Evolutionary conservation across 2,797 vertebrate species (phyloP).

Genomic region (Sebastes dallii): DNA sequence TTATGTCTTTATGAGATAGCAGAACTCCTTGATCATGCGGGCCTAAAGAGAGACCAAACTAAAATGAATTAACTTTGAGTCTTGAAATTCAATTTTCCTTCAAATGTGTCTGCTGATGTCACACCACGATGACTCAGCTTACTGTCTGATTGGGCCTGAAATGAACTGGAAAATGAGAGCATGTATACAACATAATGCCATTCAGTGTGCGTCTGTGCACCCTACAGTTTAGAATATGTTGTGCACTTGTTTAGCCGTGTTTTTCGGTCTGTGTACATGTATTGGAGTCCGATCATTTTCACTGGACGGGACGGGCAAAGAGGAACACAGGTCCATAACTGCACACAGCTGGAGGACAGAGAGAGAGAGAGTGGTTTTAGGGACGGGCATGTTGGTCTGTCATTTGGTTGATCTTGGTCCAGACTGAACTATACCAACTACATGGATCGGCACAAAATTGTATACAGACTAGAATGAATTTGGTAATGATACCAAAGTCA

Average conservation of each 20-base stretch:
- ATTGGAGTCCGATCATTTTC: constrained; percentile 22
- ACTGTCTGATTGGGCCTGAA: constrained; percentile 35
- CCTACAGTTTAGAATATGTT: not conserved
- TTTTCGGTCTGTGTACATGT: not conserved
- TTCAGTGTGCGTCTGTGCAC: not conserved
- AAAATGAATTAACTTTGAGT: not conserved
- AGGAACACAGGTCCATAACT: constrained; percentile 20
- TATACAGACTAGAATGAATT: not conserved
- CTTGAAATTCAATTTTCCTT: not conserved
- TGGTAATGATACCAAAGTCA: not conserved
- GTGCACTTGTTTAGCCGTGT: not conserved
- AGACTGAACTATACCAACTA: too few species aligned
- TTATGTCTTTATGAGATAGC: not conserved
- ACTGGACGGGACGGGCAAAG: not conserved
- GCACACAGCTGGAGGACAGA: constrained; percentile 31
- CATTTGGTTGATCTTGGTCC: too few species aligned
- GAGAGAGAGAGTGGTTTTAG: not conserved
- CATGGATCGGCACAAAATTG: too few species aligned
- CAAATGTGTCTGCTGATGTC: not conserved
- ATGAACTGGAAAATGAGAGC: constrained; percentile 36
- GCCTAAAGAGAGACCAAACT: not conserved
- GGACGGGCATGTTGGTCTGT: too few species aligned
- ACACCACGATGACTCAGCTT: not conserved
- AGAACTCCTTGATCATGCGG: not conserved
- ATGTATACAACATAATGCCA: not conserved